A percentile compares a stretch with the other conserved stretches of the same genome.
Conservation (phyloP, 1,140 invertebrate species). For the Zaprionus davidi region DNA sequence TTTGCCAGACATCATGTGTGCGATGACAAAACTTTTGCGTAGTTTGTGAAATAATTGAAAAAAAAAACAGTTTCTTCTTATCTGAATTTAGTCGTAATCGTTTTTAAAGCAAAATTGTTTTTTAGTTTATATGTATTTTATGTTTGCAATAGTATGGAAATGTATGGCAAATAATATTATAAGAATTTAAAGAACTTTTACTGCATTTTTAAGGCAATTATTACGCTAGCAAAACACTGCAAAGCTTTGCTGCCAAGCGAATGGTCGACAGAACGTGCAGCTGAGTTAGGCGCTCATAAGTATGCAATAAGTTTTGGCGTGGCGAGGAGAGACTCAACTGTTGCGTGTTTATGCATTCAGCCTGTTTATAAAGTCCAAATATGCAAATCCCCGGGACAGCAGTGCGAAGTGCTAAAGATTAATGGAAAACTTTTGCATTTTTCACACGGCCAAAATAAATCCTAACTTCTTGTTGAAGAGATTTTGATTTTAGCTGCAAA, state of each 20-base stretch:
- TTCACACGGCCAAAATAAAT: conserved; percentile 38
- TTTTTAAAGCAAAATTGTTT: neutral
- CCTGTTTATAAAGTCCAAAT: conserved; percentile 60
- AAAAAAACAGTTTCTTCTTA: neutral
- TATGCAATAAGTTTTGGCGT: conserved; percentile 12
- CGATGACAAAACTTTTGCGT: conserved; percentile 23
- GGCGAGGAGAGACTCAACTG: conserved; percentile 19
- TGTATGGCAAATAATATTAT: no score
- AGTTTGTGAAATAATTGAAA: conserved; percentile 17
- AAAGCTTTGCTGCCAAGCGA: neutral
- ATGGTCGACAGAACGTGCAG: neutral
- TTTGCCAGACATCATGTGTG: neutral
- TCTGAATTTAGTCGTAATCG: neutral
- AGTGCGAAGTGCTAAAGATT: conserved; percentile 71
- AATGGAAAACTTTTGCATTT: conserved; percentile 71
- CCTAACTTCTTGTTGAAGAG: conserved; percentile 32
- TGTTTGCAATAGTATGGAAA: no score
- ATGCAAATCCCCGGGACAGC: conserved; percentile 69
- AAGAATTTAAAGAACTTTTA: neutral
- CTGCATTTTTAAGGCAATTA: neutral
- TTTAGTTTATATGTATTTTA: no score
- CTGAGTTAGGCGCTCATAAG: neutral
- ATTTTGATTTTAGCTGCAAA: conserved; percentile 48
- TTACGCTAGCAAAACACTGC: neutral
- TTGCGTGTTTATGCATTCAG: conserved; percentile 49